These are phyloP conservation scores for Stegostoma tigrinum DNA, from an alignment of 2,113 vertebrate genomes.

Conservation along the genomic window DNA sequence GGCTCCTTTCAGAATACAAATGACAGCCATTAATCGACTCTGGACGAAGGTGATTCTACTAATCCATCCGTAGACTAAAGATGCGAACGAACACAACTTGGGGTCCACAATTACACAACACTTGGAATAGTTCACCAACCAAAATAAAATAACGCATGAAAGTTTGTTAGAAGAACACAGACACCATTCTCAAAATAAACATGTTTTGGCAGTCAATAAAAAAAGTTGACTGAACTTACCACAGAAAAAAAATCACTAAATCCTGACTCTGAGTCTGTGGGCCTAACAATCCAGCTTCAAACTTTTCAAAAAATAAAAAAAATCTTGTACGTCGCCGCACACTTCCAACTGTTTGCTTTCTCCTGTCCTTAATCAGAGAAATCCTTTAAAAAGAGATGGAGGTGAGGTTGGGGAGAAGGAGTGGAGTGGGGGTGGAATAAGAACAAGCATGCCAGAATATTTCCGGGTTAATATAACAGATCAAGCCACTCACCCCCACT, in stretches of 20 bases:
- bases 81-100: neutral
- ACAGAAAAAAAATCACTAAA: neutral
- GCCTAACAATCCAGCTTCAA: conserved; percentile 1
- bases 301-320: neutral
- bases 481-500: neutral
- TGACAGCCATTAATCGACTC: neutral
- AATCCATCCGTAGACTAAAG: neutral
- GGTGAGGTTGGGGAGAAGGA: neutral
- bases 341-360: conserved; percentile 1
- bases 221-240: conserved; percentile 12
- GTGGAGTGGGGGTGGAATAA: too few relatives aligned
- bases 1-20: neutral
- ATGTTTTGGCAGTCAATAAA: neutral
- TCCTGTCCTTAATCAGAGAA: conserved; percentile 3
- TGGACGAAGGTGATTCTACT: neutral
- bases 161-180: neutral
- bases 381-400: neutral
- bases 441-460: conserved; percentile 27
- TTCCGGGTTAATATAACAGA: conserved; percentile 21
- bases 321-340: neutral
- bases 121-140: neutral
- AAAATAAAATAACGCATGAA: neutral
- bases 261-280: conserved; percentile 14
- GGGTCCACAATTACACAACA: neutral
- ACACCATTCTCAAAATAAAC: neutral